Conservation (phyloP, 1,140 invertebrate species). For the Zaprionus lachaisei region DNA sequence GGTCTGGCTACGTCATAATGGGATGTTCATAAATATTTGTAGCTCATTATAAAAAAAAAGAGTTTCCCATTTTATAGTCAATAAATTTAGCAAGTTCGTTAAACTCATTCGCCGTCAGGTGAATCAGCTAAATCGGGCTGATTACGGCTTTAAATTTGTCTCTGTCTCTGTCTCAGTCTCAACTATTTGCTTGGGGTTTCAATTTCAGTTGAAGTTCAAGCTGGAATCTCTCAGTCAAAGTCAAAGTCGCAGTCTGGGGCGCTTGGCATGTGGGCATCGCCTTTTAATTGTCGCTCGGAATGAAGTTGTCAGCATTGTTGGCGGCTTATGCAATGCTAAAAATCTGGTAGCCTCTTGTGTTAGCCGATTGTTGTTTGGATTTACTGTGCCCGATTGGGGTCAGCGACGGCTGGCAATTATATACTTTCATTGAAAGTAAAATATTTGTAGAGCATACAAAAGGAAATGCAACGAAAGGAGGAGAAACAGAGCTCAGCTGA, state of each 20-base stretch:
- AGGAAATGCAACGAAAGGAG: constrained; percentile 79
- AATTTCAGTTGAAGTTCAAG: constrained; percentile 17
- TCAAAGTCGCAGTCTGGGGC: constrained; percentile 22
- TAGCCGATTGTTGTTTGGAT: constrained; percentile 38
- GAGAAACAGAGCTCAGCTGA: constrained; percentile 44
- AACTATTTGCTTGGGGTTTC: constrained; percentile 23
- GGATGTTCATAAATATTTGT: constrained; percentile 67
- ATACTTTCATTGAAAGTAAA: constrained; percentile 77
- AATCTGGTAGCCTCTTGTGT: constrained; percentile 53
- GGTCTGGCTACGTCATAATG: constrained; percentile 13
- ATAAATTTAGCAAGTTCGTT: constrained; percentile 76
- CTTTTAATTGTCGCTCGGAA: constrained; percentile 56
- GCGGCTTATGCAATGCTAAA: constrained; percentile 65
- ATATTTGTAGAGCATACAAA: constrained; percentile 74
- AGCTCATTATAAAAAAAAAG: constrained; percentile 68
- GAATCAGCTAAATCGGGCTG: constrained; percentile 32
- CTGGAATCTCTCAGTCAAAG: background rate
- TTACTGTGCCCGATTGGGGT: constrained; percentile 68
- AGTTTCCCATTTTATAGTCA: constrained; percentile 72
- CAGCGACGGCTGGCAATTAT: constrained; percentile 58
- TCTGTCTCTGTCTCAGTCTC: constrained; percentile 11
- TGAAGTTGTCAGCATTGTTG: constrained; percentile 50
- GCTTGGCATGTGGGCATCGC: constrained; percentile 54
- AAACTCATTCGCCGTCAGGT: constrained; percentile 54
- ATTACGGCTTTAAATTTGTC: constrained; percentile 20